Evolutionary conservation across 2,113 vertebrate species (phyloP).

Genomic region (Ameiurus melas): DNA sequence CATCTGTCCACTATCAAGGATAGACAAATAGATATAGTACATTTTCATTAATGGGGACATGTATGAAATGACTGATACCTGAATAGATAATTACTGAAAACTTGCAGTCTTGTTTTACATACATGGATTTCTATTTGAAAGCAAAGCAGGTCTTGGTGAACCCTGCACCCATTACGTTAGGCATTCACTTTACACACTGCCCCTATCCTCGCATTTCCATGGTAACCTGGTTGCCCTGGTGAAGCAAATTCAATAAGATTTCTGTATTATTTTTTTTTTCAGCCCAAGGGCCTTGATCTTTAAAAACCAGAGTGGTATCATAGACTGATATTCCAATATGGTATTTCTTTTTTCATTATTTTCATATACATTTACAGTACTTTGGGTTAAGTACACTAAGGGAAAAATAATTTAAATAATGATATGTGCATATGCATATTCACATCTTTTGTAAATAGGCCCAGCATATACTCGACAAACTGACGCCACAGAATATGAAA

Average conservation of each 20-base stretch:
- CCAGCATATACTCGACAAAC: background rate
- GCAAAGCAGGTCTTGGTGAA: background rate
- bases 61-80: background rate
- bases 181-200: constrained; percentile 20
- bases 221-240: constrained; percentile 56
- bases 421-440: background rate
- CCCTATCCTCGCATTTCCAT: constrained; percentile 47
- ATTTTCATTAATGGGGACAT: background rate
- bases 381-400: background rate
- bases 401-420: background rate
- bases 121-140: background rate
- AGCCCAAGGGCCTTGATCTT: constrained; percentile 14
- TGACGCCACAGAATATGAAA: background rate
- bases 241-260: constrained; percentile 43
- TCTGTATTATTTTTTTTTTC: constrained; percentile 12
- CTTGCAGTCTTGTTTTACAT: background rate
- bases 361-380: background rate
- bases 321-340: background rate
- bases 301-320: background rate
- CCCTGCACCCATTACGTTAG: constrained; percentile 9
- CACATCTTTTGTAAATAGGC: background rate
- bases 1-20: background rate
- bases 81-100: background rate
- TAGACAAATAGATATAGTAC: background rate
- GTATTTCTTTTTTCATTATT: background rate